Evolutionary conservation across 2,797 vertebrate species (phyloP).

Genomic region (Gymnopithys bicolor): DNA sequence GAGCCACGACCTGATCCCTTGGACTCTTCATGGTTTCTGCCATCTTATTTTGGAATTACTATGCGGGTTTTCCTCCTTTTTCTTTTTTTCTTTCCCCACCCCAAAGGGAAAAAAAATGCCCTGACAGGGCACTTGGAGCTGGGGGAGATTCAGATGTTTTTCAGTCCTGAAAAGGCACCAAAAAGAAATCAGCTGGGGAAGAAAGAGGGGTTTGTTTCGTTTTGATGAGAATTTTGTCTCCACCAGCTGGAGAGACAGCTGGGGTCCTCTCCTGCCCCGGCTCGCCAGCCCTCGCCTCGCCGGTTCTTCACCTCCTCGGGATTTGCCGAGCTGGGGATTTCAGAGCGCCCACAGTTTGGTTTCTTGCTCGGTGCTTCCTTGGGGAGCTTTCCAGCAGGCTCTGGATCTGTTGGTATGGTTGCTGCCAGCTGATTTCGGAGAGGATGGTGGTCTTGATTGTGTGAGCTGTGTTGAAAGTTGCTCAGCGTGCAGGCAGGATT

Average conservation of each 20-base stretch:
- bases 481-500: accelerated
- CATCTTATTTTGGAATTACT: background rate
- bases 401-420: background rate
- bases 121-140: accelerated
- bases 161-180: background rate
- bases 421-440: accelerated
- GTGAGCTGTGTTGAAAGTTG: background rate
- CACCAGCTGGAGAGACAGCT: slow-evolving; percentile 65
- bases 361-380: background rate
- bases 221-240: slow-evolving; percentile 55
- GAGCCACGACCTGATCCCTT: background rate
- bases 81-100: background rate
- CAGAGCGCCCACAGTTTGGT: background rate
- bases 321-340: background rate
- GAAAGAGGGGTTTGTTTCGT: slow-evolving; percentile 30
- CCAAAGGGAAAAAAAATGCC: accelerated
- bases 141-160: background rate
- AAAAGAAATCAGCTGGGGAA: background rate
- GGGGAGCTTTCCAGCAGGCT: background rate
- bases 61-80: accelerated
- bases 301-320: slow-evolving; percentile 4
- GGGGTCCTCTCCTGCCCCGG: slow-evolving; percentile 37
- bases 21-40: background rate
- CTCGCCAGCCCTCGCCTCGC: slow-evolving; percentile 3
- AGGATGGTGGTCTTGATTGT: background rate